Evolutionary conservation across 2,797 vertebrate genomes (phyloP), one percentile per base, ranked within the genome.

Genomic region (Esox lucius): DNA sequence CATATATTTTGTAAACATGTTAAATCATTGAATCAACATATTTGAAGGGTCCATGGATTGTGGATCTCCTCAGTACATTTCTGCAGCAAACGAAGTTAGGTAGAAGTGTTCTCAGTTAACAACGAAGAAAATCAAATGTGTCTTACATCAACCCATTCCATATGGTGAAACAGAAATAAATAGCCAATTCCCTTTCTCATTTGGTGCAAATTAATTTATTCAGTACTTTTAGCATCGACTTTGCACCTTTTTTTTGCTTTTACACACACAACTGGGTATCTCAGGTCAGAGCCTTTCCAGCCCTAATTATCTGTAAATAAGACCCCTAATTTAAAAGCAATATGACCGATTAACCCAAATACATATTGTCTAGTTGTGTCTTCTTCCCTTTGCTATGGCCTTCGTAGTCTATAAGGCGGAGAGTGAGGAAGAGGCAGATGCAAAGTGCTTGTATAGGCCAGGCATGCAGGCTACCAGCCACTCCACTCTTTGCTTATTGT

Each of bases 241-340:
- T 70, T 28, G 46, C 3, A 16, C 42, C 13, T 51, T 5, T 51
- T 51, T 31, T 46, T 31, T 19, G 22, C 46, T 28, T 49, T 70
- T 49, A 70, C 5, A 72, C 16, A 62, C 66, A 59, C 65, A 2
- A 39, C 22, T 75, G 72, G 48, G 49, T 53, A 71, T 71, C 39
- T 42, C 64, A 35, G 72, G 78, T 71, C 70, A 71, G 70, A 59
- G 77, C 81, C 66, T 70, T 73, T 71, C 70, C 46, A 73, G 68
- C 67, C 53, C 73, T 82, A 84, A 86, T 82, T 84, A 85, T 79
- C 82, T 77, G 82, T 75, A 78, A 87, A 82, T 81, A 78, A 80
- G 78, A 56, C 72, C 80, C 75, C 71, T 88, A 72, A 85, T 89
- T 82, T 83, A 84, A 87, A 87, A 85, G 85, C 83, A 78, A 75